These are phyloP conservation scores for Azorinus chamasolen DNA, from an alignment of 2,888 invertebrate genomes.

Conservation along the genomic window DNA sequence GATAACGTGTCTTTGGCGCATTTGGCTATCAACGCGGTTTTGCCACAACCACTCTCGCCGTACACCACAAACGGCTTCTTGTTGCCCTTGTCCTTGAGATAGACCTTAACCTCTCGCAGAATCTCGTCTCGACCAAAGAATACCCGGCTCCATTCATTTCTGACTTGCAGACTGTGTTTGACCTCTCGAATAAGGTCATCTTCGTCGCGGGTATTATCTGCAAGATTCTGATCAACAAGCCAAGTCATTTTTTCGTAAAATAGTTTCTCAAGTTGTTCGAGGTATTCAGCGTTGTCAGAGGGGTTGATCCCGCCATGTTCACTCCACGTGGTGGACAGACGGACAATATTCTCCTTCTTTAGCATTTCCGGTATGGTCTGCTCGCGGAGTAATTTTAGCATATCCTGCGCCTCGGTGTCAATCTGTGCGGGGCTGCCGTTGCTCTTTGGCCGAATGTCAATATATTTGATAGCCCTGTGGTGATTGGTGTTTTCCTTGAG, in stretches of 20 bases:
- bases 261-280: conserved; percentile 60
- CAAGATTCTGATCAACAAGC: conserved; percentile 71
- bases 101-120: conserved; percentile 51
- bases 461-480: conserved; percentile 56
- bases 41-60: conserved; percentile 82
- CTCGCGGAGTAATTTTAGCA: conserved; percentile 59
- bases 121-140: conserved; percentile 75
- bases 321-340: conserved; percentile 60
- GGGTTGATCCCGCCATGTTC: conserved; percentile 66
- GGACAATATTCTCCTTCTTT: conserved; percentile 57
- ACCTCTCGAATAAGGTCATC: conserved; percentile 74
- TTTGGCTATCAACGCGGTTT: conserved; percentile 80
- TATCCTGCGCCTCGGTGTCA: conserved; percentile 60
- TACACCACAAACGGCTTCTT: conserved; percentile 71
- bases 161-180: conserved; percentile 67
- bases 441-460: conserved; percentile 52
- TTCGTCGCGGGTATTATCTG: conserved; percentile 41
- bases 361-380: conserved; percentile 46
- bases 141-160: conserved; percentile 64
- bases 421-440: conserved; percentile 39
- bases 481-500: conserved; percentile 56
- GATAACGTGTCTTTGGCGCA: conserved; percentile 61
- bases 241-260: conserved; percentile 69
- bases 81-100: conserved; percentile 33
- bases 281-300: conserved; percentile 66